Percentiles rank a stretch among this genome's conserved stretches.
phyloP scores from a whole-genome alignment of 2,113 vertebrate genomes.

The Dermatemys mawii region DNA sequence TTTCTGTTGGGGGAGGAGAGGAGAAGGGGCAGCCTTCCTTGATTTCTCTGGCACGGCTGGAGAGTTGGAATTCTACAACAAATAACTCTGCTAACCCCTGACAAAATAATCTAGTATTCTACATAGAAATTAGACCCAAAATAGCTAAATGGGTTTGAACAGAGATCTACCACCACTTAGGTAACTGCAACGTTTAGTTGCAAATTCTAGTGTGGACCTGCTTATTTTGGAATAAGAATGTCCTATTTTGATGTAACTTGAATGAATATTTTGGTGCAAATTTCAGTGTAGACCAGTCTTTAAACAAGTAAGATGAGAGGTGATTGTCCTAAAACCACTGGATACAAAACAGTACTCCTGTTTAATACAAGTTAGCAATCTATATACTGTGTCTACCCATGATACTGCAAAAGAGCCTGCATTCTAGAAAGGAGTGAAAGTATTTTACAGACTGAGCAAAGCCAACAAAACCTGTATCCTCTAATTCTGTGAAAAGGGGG shows the following conservation, averaged over 20 bases:
- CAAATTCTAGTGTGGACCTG: not conserved
- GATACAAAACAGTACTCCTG: not conserved
- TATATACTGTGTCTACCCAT: not conserved
- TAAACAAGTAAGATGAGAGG: not conserved
- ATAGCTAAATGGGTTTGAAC: not conserved
- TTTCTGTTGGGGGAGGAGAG: no score
- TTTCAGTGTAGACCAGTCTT: not conserved
- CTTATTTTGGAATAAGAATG: not conserved
- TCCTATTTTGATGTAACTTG: not conserved
- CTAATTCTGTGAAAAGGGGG: not conserved
- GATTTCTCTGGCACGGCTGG: not conserved
- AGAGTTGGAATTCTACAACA: not conserved
- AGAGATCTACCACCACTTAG: no score
- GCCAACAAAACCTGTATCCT: constrained; percentile 1
- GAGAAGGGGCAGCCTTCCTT: not conserved
- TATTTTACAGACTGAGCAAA: no score
- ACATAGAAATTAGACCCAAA: not conserved
- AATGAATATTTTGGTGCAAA: not conserved
- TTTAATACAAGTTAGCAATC: constrained; percentile 7
- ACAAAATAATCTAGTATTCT: not conserved
- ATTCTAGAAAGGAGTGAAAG: no score
- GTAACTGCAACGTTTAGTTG: not conserved
- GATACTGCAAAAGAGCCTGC: not conserved
- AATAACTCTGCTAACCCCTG: not conserved
- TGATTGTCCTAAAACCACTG: not conserved